These are phyloP conservation scores for Lepeophtheirus nordmannii DNA, from an alignment of 2,888 invertebrate genomes.

Conservation along the genomic window DNA sequence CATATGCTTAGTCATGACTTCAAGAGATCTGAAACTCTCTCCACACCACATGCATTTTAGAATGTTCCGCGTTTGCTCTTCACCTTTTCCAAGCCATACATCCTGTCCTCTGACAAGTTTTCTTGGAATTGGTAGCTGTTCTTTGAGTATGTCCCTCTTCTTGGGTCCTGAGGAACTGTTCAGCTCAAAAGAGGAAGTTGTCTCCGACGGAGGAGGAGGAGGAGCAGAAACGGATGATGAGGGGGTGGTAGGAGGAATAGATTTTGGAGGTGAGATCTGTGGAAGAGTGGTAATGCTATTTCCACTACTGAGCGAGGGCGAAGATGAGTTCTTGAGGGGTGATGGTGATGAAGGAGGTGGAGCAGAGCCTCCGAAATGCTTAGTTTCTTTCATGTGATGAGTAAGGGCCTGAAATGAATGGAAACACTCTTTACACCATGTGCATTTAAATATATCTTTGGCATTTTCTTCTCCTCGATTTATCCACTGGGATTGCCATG, in stretches of 20 bases:
- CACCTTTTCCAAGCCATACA: conserved; percentile 91
- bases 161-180: neutral
- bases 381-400: conserved; percentile 94
- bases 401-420: conserved; percentile 83
- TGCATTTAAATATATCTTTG: conserved; percentile 88
- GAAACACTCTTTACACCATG: conserved; percentile 95
- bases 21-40: conserved; percentile 83
- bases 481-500: conserved; percentile 95
- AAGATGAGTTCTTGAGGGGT: conserved; percentile 32
- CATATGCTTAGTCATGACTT: conserved; percentile 96
- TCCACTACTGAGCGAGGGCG: conserved; percentile 26
- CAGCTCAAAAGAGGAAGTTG: conserved; percentile 44
- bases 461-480: conserved; percentile 74
- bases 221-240: conserved; percentile 38
- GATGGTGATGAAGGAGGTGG: conserved; percentile 39
- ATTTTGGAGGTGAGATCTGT: neutral
- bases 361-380: conserved; percentile 50
- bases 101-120: conserved; percentile 92
- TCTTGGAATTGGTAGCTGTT: conserved; percentile 83
- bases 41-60: conserved; percentile 98
- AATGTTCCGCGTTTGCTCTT: conserved; percentile 89
- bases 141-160: conserved; percentile 71
- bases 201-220: conserved; percentile 36
- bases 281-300: neutral
- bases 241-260: conserved; percentile 45